Percentiles rank a stretch among this genome's conserved stretches.
Evolutionary conservation across 1,140 invertebrate species (phyloP).

Genomic region (Drosophila hydei): DNA sequence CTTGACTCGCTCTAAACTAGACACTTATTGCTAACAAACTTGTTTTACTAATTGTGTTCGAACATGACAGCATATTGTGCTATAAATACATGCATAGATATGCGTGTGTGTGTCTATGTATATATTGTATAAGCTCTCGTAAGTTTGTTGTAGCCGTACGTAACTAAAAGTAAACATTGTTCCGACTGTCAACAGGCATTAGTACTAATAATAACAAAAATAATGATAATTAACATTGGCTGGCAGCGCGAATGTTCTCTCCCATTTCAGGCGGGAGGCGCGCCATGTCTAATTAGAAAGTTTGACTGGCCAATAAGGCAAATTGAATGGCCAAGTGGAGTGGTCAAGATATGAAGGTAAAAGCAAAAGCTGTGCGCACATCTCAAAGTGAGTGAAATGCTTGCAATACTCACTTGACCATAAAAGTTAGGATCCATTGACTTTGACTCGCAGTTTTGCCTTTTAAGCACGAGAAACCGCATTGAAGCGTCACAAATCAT

Average conservation of each 20-base stretch:
- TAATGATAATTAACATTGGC: slow-evolving; percentile 21
- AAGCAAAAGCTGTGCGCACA: slow-evolving; percentile 30
- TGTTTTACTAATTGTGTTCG: slow-evolving; percentile 1
- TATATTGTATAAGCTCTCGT: slow-evolving; percentile 27
- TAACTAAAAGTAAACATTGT: slow-evolving; percentile 39
- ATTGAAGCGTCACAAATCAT: slow-evolving; percentile 52
- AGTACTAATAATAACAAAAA: slow-evolving; percentile 8
- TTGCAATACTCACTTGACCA: slow-evolving; percentile 45
- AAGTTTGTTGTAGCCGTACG: slow-evolving; percentile 21
- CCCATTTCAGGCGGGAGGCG: background rate
- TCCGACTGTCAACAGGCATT: slow-evolving; percentile 22
- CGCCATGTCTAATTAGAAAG: slow-evolving; percentile 46
- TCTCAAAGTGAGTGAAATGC: slow-evolving; percentile 42
- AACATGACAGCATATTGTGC: slow-evolving; percentile 13
- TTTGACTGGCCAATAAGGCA: slow-evolving; percentile 35
- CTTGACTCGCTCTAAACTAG: slow-evolving; percentile 1
- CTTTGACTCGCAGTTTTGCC: slow-evolving; percentile 27
- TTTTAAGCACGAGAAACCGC: slow-evolving; percentile 39
- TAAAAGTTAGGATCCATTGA: slow-evolving; percentile 20
- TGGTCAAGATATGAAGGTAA: slow-evolving; percentile 30
- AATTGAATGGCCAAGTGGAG: slow-evolving; percentile 38
- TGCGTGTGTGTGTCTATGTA: background rate
- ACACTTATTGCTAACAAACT: background rate
- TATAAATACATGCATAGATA: background rate
- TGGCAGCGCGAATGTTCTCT: slow-evolving; percentile 26